A percentile compares a stretch with the other conserved stretches of the same genome.
These are phyloP conservation scores for Nowickia ferox DNA, from an alignment of 2,888 invertebrate species.

Conservation along the genomic window DNA sequence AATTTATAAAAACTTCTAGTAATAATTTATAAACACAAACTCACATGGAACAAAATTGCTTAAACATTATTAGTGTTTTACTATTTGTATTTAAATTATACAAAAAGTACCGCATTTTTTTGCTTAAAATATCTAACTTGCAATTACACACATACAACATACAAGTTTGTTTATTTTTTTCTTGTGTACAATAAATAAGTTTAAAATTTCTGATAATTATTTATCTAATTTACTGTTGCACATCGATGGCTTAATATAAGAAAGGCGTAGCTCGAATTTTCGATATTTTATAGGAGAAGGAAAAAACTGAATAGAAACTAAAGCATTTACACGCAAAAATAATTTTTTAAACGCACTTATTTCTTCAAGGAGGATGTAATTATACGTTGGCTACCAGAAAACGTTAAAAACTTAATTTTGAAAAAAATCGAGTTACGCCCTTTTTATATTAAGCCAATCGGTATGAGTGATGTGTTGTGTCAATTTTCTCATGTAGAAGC, in stretches of 20 bases:
- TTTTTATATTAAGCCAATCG: too few species aligned
- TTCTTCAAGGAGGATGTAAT: too few species aligned
- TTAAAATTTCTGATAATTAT: slow-evolving; percentile 15
- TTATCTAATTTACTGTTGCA: not conserved
- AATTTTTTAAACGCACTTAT: too few species aligned
- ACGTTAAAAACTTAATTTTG: too few species aligned
- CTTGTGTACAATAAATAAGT: slow-evolving; percentile 11
- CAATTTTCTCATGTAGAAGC: slow-evolving; percentile 5
- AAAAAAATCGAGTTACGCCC: too few species aligned
- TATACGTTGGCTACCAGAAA: too few species aligned
- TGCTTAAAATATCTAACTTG: not conserved
- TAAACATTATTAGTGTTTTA: not conserved
- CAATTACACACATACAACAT: slow-evolving; percentile 21
- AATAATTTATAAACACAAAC: slow-evolving; percentile 16
- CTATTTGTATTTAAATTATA: slow-evolving; percentile 27
- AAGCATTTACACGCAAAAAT: too few species aligned
- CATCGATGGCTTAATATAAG: too few species aligned
- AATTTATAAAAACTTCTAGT: slow-evolving; percentile 9
- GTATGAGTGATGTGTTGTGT: not conserved
- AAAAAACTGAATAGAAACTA: too few species aligned
- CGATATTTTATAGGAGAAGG: too few species aligned
- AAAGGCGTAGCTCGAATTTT: too few species aligned
- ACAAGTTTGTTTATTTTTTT: too few species aligned
- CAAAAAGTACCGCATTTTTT: slow-evolving; percentile 41
- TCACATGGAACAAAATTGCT: not conserved